Conservation (phyloP, 2,113 vertebrate genomes). For the Fulica atra region DNA sequence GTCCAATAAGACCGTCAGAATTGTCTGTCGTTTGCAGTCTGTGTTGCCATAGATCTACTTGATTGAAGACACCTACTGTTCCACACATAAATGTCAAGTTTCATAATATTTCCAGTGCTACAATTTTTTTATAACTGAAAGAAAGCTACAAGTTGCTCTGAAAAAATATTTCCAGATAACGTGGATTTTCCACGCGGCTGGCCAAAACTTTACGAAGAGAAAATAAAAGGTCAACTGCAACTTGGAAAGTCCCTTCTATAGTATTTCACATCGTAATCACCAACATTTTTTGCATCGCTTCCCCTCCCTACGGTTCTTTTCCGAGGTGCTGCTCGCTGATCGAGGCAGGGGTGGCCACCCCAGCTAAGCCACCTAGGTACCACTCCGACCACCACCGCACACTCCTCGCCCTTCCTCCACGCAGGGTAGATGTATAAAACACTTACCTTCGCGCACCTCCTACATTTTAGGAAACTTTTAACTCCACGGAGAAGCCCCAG, state of each 20-base stretch:
- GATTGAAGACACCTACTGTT: constrained; percentile 65
- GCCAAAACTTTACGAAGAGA: constrained; percentile 24
- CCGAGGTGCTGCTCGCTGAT: background rate
- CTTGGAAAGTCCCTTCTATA: background rate
- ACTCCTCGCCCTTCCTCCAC: background rate
- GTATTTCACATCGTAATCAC: background rate
- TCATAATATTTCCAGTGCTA: constrained; percentile 66
- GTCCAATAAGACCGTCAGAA: constrained; percentile 61
- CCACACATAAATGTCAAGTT: constrained; percentile 67
- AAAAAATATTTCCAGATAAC: constrained; percentile 37
- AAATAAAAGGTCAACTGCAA: constrained; percentile 19
- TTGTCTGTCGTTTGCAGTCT: constrained; percentile 58
- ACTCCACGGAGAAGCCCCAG: background rate
- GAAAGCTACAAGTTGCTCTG: background rate
- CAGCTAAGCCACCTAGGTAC: background rate
- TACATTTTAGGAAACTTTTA: background rate
- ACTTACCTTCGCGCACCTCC: constrained; percentile 73
- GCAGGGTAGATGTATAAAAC: constrained; percentile 1
- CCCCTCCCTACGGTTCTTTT: background rate
- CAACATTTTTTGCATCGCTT: constrained; percentile 12
- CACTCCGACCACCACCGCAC: background rate
- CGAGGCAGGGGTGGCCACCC: background rate
- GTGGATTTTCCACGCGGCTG: constrained; percentile 10
- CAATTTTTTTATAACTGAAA: constrained; percentile 24
- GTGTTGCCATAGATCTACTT: constrained; percentile 57